Conservation (phyloP, 2,113 vertebrate genomes). For the Tetraodon nigroviridis region DNA sequence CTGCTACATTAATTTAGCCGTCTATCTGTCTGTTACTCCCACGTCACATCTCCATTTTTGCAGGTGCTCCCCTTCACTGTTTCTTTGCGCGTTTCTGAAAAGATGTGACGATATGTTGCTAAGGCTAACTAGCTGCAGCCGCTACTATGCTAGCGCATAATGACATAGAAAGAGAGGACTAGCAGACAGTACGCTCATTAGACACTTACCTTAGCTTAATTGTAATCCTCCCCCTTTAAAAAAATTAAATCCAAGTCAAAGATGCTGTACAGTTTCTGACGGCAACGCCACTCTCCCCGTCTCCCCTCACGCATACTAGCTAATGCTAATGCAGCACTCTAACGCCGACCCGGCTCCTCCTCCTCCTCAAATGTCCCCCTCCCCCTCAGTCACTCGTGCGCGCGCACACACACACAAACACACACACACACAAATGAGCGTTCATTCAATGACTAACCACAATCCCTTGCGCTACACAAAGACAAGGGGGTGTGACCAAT, state of each 20-base stretch:
- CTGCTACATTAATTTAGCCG: not conserved
- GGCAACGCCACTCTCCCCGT: conserved; percentile 27
- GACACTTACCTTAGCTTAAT: conserved; percentile 72
- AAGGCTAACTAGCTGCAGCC: conserved; percentile 43
- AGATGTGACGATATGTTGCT: conserved; percentile 27
- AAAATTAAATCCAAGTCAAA: conserved; percentile 69
- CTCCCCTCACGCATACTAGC: conserved; percentile 23
- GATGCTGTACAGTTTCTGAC: conserved; percentile 63
- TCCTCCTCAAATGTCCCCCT: not conserved
- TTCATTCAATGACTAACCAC: conserved; percentile 87
- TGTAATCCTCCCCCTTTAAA: conserved; percentile 63
- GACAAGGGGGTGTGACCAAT: conserved; percentile 96
- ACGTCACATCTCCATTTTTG: not conserved
- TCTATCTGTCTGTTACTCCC: not conserved
- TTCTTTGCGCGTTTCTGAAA: conserved; percentile 5
- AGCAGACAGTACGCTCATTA: conserved; percentile 6
- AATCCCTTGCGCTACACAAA: conserved; percentile 87
- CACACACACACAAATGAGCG: conserved; percentile 80
- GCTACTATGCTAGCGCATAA: conserved; percentile 27
- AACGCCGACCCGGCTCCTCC: conserved; percentile 32
- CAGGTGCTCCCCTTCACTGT: not conserved
- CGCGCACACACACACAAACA: conserved; percentile 18
- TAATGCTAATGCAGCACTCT: conserved; percentile 22
- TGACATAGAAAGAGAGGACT: conserved; percentile 7
- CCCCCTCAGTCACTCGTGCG: not conserved